Percentiles rank a stretch among this genome's conserved stretches.
These are phyloP conservation scores for Microctenopoma lineatum DNA, from an alignment of 2,797 vertebrate species.

Conservation along the genomic window DNA sequence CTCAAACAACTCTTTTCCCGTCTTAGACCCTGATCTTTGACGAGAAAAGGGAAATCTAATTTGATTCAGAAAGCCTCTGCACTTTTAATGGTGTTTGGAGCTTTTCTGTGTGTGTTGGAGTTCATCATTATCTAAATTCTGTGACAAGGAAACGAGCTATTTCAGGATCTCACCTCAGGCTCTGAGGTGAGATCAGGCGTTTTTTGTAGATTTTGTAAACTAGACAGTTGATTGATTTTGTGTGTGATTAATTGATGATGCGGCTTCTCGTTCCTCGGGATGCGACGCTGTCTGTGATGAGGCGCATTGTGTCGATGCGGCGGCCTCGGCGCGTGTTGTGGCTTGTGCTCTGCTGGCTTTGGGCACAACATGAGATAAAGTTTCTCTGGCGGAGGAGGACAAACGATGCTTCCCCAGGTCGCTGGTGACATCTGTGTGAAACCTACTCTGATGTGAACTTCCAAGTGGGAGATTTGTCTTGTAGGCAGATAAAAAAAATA, in stretches of 20 bases:
- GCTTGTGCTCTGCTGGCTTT: neutral
- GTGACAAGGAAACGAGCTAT: too few species aligned
- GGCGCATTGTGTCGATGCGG: neutral
- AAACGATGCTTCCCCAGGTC: neutral
- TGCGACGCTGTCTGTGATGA: too few species aligned
- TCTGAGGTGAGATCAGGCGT: too few species aligned
- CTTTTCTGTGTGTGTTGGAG: neutral
- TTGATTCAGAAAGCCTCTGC: constrained; percentile 6
- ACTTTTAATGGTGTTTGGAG: neutral
- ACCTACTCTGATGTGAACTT: too few species aligned
- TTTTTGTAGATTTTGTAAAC: neutral
- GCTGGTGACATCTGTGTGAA: neutral
- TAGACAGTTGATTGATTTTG: too few species aligned
- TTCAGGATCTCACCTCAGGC: too few species aligned
- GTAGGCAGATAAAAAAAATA: neutral
- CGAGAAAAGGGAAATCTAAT: constrained; percentile 20
- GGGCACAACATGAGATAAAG: neutral
- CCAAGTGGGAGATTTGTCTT: neutral
- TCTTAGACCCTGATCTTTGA: constrained; percentile 6
- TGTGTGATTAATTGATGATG: neutral
- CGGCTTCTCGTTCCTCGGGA: too few species aligned
- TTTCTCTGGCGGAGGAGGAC: neutral
- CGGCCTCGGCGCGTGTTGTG: neutral
- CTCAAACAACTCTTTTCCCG: constrained; percentile 3
- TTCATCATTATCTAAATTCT: neutral